Conservation (phyloP, 2,888 invertebrate genomes). For the Kryphioiulus occultus region DNA sequence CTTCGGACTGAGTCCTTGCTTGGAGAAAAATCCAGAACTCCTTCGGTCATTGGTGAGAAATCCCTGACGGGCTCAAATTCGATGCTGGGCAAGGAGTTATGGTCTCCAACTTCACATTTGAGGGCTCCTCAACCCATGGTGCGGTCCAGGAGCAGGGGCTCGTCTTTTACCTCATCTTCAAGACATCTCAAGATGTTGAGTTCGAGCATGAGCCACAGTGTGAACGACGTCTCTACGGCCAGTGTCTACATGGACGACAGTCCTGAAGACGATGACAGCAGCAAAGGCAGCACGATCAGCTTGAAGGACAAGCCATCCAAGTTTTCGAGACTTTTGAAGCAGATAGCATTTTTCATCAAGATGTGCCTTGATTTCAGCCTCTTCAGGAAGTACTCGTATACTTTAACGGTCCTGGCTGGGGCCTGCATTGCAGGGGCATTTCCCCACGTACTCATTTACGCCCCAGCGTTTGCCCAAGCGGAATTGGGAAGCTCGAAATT, state of each 20-base stretch:
- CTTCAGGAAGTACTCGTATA: constrained; percentile 73
- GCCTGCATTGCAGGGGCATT: constrained; percentile 79
- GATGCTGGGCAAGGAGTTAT: constrained; percentile 28
- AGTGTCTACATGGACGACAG: constrained; percentile 49
- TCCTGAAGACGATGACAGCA: constrained; percentile 32
- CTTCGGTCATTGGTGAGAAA: constrained; percentile 7
- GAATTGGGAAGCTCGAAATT: constrained; percentile 71
- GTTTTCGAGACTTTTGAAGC: constrained; percentile 19
- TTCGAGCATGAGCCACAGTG: constrained; percentile 76
- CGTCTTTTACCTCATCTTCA: neutral
- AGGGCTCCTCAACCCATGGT: neutral
- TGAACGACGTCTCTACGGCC: constrained; percentile 77
- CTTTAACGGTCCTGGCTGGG: constrained; percentile 75
- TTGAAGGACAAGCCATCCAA: constrained; percentile 7
- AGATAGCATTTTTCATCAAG: constrained; percentile 45
- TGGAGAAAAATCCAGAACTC: constrained; percentile 20
- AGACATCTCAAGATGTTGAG: constrained; percentile 64
- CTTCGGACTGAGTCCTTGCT: neutral
- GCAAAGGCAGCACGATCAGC: neutral
- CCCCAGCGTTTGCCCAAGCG: constrained; percentile 75
- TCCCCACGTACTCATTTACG: constrained; percentile 77
- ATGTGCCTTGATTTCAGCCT: constrained; percentile 73
- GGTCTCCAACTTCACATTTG: neutral
- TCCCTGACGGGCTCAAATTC: neutral
- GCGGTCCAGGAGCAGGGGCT: neutral